Base-by-base conservation (phyloP, 2,797 vertebrate species). In the Enoplosus armatus region DNA sequence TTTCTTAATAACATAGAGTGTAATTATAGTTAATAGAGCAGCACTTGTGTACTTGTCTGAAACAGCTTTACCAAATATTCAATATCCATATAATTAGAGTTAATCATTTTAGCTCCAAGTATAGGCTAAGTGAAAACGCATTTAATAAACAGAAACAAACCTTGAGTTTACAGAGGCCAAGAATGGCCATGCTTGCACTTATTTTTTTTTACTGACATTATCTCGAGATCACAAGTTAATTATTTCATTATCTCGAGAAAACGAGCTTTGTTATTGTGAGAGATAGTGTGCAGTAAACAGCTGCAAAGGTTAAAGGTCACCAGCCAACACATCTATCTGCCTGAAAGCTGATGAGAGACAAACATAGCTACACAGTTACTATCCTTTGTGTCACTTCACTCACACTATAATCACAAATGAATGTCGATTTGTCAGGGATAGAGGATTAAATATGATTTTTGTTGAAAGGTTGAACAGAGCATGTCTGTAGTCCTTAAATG, bases 301-400 rank as follows among this genome's bases (percentile, higher is more conserved):
- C 0, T 39, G 18, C 62, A 64, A 67, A 83, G 61, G 47, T 71
- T 24, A 77, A 74, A 76, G 62, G 47, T 63, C 75, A 11, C 1
- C 29, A 33, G 16, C 8, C 9, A 41, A 26, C 50, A 31, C 22
- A 26, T 18, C 20, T 15, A 12, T 47, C 29, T 37, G 27, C 0
- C 11, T 65, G 4, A 56, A 16, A 50, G 37, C 18, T 20, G 4
- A 50, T 4, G 68, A 78, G 7, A 65, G 8, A 62, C 18, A 24
- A n/a, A 50, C 15, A 15, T 60, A 33, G 24, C 3, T 16, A 24
- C 8, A 45, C 6, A 48, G 10, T 4, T 53, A 35, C 8, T 22
- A 8, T 54, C 29, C n/a, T 29, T 59, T 64, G 16, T 16, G 39
- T 37, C 1, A 2, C 16, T 73, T 45, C 20, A 45, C 31, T 64